A percentile compares a stretch with the other conserved stretches of the same genome.
Evolutionary conservation across 1,140 invertebrate species (phyloP).

Genomic region (Amphibalanus amphitrite): DNA sequence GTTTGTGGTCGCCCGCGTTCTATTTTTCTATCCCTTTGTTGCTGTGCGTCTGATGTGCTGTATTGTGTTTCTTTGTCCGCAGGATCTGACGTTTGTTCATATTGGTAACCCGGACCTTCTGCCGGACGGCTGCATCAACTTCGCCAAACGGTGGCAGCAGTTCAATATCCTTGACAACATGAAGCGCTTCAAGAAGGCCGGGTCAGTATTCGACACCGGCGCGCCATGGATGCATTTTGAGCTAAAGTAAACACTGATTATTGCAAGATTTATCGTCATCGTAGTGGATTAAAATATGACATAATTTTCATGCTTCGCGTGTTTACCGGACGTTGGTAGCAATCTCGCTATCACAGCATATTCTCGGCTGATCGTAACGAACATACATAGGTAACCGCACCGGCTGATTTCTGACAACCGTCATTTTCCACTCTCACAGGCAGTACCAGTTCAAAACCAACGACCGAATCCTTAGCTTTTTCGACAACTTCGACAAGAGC

Average conservation of each 20-base stretch:
- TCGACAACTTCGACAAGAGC: conserved; percentile 91
- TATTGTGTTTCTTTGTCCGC: conserved; percentile 41
- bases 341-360: no score
- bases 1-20: no score
- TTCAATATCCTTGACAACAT: conserved; percentile 95
- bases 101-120: conserved; percentile 86
- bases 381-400: no score
- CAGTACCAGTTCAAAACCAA: conserved; percentile 76
- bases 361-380: no score
- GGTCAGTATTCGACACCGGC: no score
- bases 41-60: background rate
- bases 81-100: conserved; percentile 97
- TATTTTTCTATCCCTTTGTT: no score
- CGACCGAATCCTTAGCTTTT: conserved; percentile 82
- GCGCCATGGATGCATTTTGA: background rate
- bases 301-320: no score
- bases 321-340: no score
- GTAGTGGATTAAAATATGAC: no score
- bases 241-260: background rate
- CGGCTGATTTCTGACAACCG: no score
- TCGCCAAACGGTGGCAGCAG: conserved; percentile 95
- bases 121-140: conserved; percentile 73
- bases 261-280: no score
- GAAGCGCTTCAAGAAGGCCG: conserved; percentile 74
- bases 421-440: conserved; percentile 23